Evolutionary conservation across 2,113 vertebrate species (phyloP), one percentile per base, ranked within the genome.

Genomic region (Spea multiplicata): DNA sequence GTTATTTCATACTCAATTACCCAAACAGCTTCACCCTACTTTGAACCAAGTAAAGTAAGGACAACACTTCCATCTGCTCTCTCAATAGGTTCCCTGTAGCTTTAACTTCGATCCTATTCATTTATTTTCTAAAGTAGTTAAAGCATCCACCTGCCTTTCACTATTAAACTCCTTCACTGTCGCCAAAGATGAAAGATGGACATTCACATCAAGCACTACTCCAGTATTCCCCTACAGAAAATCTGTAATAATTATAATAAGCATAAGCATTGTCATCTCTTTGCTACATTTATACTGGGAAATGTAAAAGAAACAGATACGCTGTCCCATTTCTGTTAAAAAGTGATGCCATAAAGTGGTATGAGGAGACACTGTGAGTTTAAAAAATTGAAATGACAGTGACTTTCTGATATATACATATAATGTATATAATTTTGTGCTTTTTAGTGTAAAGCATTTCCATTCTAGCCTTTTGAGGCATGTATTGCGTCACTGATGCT

Each of bases 1-100:
- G 90, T 91, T 91, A 87, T 94, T 93, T 92, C 91, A 89, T 92
- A 92, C 91, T 87, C 89, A 94, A 93, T 94, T 93, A 93, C 88
- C 86, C 86, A 45, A 83, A 88, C 87, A 90, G 90, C 88, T 86
- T 91, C 89, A 88, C 85, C 90, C 88, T 88, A 89, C 88, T 91
- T 91, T 92, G 91, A 92, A 92, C 89, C 89, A 88, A 82, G 83
- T 83, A 86, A 86, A 93, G 90, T 85, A 86, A 88, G 86, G 90
- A 86, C 90, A 87, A 88, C 8, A 81, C 86, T 85, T 92, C 88
- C 92, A 91, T 93, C 91, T 92, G 91, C 90, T 86, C 86, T 84
- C 85, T 91, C 91, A 94, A 92, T 92, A 90, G 92, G 88, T 91
- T 91, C 92, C 91, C 91, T 83, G 91, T 90, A 90, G 93, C 84